These are phyloP conservation scores for Platorchestia sp. DNA, from an alignment of 1,140 invertebrate species.

Conservation along the genomic window DNA sequence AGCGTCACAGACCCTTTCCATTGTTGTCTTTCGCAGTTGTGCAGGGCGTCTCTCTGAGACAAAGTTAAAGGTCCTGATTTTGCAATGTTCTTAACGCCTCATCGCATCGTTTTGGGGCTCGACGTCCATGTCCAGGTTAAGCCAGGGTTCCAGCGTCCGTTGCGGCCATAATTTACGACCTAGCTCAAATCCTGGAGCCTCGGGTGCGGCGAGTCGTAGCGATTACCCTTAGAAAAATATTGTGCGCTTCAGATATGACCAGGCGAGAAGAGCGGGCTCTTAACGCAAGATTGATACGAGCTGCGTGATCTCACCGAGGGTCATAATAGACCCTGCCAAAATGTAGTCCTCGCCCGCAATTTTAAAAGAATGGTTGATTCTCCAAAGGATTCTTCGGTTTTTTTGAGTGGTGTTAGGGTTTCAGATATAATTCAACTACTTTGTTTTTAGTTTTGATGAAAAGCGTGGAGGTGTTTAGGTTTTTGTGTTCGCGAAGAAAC, in stretches of 20 bases:
- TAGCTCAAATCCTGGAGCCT: conserved; percentile 5
- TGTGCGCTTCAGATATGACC: conserved; percentile 36
- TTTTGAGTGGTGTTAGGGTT: neutral
- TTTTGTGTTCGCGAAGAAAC: neutral
- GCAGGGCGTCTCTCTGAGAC: neutral
- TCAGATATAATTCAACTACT: too few relatives aligned
- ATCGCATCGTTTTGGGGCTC: conserved; percentile 13
- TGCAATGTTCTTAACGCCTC: neutral
- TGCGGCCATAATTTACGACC: conserved; percentile 20
- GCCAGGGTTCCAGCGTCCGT: conserved; percentile 24
- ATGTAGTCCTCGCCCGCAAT: neutral
- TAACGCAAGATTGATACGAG: conserved; percentile 22
- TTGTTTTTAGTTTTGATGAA: too few relatives aligned
- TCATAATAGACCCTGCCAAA: neutral
- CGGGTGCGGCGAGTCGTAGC: neutral
- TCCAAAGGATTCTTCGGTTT: neutral
- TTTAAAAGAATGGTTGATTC: neutral
- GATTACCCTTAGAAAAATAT: conserved; percentile 47
- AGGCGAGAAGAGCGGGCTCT: conserved; percentile 10
- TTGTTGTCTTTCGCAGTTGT: neutral
- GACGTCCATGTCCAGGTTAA: conserved; percentile 3
- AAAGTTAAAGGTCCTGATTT: conserved; percentile 20
- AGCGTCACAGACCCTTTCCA: neutral
- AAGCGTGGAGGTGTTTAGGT: too few relatives aligned
- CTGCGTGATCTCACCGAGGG: neutral